Base-by-base conservation (phyloP, 2,888 invertebrate species). In the Pecten maximus region DNA sequence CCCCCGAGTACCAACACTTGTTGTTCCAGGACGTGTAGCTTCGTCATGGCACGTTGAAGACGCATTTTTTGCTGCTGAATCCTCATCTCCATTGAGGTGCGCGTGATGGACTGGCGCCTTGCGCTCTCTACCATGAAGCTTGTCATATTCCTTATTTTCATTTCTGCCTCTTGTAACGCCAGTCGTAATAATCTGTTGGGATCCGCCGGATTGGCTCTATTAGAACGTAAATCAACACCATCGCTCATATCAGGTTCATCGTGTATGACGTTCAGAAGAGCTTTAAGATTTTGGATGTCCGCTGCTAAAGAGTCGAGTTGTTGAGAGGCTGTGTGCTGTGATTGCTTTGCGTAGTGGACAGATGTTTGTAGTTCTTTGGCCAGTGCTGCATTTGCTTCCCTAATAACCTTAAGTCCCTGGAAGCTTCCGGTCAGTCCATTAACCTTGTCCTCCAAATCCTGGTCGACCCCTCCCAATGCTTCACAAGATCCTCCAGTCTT, bases 131-230 rank as follows among this genome's bases (percentile, higher is more conserved):
- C 23, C 48, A 88, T 44, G 28, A 88, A 88, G 12, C 23, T 40
- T 28, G 88, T 88, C 88, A 88, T 88, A n/a, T 88, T 88, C 15
- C n/a, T 88, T 1, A 88, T 40, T 40, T 88, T 40, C 88, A 88
- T 88, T 28, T 88, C 88, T 15, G 88, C 88, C 16, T 88, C 88
- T 40, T 88, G 40, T 28, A 88, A 40, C 16, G 88, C 88, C 2
- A 19, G 40, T 12, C 48, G 40, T n/a, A 88, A 40, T 40, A 88
- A n/a, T 40, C 40, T 88, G 88, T 40, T 40, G 28, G 88, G 48
- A 23, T 88, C 88, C 0, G 40, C n/a, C 23, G 88, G 88, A 88
- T 40, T 40, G 19, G 28, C 74, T 28, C 10, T 40, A n/a, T 48
- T 28, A 23, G 88, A 74, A 74, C 74, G 74, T 16, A 35, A 3